Evolutionary conservation across 2,113 vertebrate genomes (phyloP).

Genomic region (Urocolius indicus): DNA sequence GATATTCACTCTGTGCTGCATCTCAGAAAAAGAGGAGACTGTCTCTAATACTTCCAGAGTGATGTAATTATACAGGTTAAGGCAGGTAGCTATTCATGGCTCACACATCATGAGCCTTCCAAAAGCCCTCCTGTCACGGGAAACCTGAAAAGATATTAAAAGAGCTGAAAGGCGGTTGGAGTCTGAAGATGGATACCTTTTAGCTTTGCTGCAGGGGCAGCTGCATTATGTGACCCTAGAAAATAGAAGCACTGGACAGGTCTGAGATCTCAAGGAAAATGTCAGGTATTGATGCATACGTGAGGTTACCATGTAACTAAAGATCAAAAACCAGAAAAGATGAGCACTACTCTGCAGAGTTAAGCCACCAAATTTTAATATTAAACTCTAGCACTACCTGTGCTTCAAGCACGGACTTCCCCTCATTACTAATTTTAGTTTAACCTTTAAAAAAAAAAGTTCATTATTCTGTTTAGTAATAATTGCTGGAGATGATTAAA

Average conservation of each 20-base stretch:
- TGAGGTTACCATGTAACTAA: not conserved
- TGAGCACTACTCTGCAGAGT: not conserved
- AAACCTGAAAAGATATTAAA: not conserved
- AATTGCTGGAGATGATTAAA: not conserved
- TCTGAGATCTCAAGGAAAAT: not conserved
- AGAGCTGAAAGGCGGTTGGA: not conserved
- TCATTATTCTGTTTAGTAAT: not conserved
- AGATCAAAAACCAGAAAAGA: not conserved
- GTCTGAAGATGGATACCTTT: not conserved
- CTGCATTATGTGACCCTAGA: not conserved
- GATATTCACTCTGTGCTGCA: accelerated
- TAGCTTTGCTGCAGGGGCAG: not conserved
- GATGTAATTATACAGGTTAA: not conserved
- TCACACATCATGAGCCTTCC: accelerated
- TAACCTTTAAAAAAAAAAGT: not conserved
- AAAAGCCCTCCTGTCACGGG: not conserved
- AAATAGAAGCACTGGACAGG: not conserved
- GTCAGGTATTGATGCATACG: not conserved
- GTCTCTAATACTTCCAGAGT: not conserved
- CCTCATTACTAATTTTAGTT: not conserved
- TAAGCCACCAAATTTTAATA: not conserved
- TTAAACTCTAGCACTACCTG: not conserved
- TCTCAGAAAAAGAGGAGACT: not conserved
- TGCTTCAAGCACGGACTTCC: not conserved
- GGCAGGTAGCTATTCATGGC: not conserved